phyloP scores from a whole-genome alignment of 2,113 vertebrate species.

The Labeo catla region DNA sequence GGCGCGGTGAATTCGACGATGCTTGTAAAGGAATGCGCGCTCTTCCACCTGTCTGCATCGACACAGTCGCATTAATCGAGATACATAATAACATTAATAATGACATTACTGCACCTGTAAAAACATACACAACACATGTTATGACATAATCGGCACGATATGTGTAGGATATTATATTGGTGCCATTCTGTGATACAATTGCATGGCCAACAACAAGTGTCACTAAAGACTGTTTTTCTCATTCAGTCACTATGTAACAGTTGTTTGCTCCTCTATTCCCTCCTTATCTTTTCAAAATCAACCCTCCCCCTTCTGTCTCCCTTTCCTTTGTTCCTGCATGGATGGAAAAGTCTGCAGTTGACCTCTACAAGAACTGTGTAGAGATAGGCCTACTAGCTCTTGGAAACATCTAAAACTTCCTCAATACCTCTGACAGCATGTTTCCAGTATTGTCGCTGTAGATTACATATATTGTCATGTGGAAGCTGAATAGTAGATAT shows the following conservation, averaged over 20 bases:
- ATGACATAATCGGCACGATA: not conserved
- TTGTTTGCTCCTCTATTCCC: not conserved
- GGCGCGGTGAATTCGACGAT: slow-evolving; percentile 33
- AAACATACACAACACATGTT: not conserved
- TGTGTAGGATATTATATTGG: not conserved
- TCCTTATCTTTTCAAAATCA: slow-evolving; percentile 17
- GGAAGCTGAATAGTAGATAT: not conserved
- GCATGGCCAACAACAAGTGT: not conserved
- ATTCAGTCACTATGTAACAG: not conserved
- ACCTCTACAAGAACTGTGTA: not conserved
- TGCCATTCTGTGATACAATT: not conserved
- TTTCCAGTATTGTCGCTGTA: not conserved
- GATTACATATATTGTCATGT: not conserved
- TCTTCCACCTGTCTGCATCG: slow-evolving; percentile 10
- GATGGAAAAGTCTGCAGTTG: not conserved
- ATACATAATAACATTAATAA: not conserved
- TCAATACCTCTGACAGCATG: not conserved
- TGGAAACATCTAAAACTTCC: not conserved
- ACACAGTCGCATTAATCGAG: not conserved
- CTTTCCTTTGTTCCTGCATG: slow-evolving; percentile 40
- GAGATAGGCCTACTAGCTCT: not conserved
- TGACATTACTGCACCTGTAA: not conserved
- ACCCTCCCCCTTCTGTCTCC: not conserved
- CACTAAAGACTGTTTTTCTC: not conserved
- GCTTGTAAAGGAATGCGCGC: slow-evolving; percentile 67